Percentiles rank a stretch among this genome's conserved stretches.
These are phyloP conservation scores for Toxonevra muliebris DNA, from an alignment of 2,888 invertebrate species.

Conservation along the genomic window DNA sequence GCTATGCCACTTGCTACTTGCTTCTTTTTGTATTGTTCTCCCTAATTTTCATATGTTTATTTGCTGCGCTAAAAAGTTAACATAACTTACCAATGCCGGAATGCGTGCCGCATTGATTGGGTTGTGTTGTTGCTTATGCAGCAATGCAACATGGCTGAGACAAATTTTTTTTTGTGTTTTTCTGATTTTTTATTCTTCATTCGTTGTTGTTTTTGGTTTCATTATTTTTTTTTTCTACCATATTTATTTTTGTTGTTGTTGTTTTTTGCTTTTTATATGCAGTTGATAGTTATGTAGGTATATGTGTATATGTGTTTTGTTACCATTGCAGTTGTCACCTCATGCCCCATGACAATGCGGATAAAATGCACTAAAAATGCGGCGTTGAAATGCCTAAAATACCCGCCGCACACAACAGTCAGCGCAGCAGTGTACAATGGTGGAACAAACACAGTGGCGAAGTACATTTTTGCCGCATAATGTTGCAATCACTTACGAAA, in stretches of 20 bases:
- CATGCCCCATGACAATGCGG: conserved; percentile 45
- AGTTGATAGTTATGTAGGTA: neutral
- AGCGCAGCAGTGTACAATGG: no score
- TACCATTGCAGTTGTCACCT: conserved; percentile 38
- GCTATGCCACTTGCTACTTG: neutral
- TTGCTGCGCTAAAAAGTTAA: conserved; percentile 41
- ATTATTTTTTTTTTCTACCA: no score
- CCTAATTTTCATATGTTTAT: conserved; percentile 39
- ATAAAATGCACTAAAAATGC: conserved; percentile 38
- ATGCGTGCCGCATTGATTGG: conserved; percentile 28
- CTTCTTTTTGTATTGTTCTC: conserved; percentile 30
- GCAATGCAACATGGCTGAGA: no score
- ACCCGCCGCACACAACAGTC: no score
- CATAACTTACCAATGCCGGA: conserved; percentile 38
- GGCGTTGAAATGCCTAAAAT: neutral
- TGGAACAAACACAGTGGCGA: no score
- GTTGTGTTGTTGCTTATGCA: no score
- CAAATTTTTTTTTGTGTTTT: no score
- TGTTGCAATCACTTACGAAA: no score
- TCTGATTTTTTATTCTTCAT: neutral
- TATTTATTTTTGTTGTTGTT: conserved; percentile 16
- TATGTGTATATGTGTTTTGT: conserved; percentile 16
- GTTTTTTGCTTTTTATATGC: neutral
- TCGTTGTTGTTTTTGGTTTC: neutral
- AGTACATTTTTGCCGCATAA: no score